A percentile compares a stretch with the other conserved stretches of the same genome.
These are phyloP conservation scores for Coecobrya sp. DNA, from an alignment of 2,888 invertebrate genomes.

Conservation along the genomic window DNA sequence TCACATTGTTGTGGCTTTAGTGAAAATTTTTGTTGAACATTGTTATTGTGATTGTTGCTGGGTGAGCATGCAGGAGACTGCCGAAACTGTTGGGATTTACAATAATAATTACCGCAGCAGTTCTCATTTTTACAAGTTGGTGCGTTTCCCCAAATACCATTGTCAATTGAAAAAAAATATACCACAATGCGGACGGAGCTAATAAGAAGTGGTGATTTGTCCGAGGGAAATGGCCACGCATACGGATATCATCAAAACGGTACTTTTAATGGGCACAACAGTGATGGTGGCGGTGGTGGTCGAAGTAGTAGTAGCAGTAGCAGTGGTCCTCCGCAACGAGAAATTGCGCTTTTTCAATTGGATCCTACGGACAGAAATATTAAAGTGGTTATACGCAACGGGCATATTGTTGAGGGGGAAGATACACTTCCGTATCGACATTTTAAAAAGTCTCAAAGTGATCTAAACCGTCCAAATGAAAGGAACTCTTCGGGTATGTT, in stretches of 20 bases:
- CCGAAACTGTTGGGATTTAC: neutral
- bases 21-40: neutral
- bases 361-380: slow-evolving; percentile 83
- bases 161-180: slow-evolving; percentile 57
- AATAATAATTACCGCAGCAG: neutral
- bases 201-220: slow-evolving; percentile 56
- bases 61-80: neutral
- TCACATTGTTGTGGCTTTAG: neutral
- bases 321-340: slow-evolving; percentile 69
- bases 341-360: slow-evolving; percentile 74
- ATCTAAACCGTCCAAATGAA: slow-evolving; percentile 70
- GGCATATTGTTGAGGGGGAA: slow-evolving; percentile 86
- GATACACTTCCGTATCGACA: slow-evolving; percentile 83
- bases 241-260: slow-evolving; percentile 67
- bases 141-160: slow-evolving; percentile 13
- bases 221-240: slow-evolving; percentile 74
- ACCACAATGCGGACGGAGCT: slow-evolving; percentile 70
- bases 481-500: slow-evolving; percentile 75
- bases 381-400: slow-evolving; percentile 86
- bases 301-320: slow-evolving; percentile 33
- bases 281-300: slow-evolving; percentile 34
- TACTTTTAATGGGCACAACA: slow-evolving; percentile 64
- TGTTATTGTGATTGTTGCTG: slow-evolving; percentile 27
- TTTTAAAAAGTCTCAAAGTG: slow-evolving; percentile 74
- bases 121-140: neutral